phyloP scores from a whole-genome alignment of 2,113 vertebrate species.

The Amphilophus citrinellus region DNA sequence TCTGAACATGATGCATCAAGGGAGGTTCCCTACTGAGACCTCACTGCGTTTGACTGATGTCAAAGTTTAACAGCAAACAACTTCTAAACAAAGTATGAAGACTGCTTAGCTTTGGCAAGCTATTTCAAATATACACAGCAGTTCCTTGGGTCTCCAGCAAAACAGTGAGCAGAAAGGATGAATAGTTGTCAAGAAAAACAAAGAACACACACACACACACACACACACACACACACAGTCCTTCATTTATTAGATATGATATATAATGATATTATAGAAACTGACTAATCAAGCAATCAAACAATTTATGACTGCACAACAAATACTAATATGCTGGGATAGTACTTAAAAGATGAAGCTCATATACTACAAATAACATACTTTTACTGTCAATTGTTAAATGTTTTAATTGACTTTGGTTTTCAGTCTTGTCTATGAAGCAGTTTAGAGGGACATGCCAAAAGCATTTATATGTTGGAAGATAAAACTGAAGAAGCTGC shows the following conservation, averaged over 20 bases:
- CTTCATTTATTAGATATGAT: not conserved
- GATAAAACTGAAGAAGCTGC: too few species aligned
- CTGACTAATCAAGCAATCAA: not conserved
- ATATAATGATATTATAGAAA: not conserved
- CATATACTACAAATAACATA: not conserved
- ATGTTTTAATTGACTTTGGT: not conserved
- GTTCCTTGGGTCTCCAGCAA: not conserved
- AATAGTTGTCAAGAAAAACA: not conserved
- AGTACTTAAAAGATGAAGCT: not conserved
- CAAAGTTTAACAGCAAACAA: not conserved
- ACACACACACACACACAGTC: not conserved
- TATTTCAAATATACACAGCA: not conserved
- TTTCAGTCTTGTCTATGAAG: not conserved
- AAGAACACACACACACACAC: too few species aligned
- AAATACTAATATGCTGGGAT: not conserved
- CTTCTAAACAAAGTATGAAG: not conserved
- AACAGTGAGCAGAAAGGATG: not conserved
- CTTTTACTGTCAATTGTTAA: not conserved
- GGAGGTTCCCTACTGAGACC: not conserved
- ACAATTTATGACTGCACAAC: not conserved
- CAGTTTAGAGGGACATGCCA: too few species aligned
- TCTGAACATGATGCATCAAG: not conserved
- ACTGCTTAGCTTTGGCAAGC: constrained; percentile 5
- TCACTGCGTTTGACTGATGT: constrained; percentile 2
- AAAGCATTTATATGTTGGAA: too few species aligned